A percentile compares a stretch with the other conserved stretches of the same genome.
Conservation (phyloP, 2,888 invertebrate genomes). For the Conus canariensis region DNA sequence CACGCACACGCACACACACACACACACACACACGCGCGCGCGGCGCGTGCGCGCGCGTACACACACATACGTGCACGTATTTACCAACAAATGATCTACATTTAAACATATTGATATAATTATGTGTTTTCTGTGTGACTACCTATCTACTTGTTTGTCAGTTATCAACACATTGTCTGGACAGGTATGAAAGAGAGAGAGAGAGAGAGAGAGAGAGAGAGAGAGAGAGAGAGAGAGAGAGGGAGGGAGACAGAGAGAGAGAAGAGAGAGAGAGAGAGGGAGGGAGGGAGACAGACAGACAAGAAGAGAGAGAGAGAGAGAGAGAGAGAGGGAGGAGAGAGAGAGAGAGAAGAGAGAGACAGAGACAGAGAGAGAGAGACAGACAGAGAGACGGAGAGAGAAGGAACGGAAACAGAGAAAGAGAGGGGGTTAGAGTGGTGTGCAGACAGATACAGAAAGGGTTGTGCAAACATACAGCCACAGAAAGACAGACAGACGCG, state of each 20-base stretch:
- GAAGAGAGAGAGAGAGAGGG: not conserved
- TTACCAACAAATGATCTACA: too few species aligned
- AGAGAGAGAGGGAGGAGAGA: not conserved
- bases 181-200: not conserved
- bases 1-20: constrained; percentile 18
- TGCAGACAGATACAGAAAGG: too few species aligned
- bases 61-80: too few species aligned
- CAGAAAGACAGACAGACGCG: not conserved
- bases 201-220: not conserved
- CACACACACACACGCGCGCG: constrained; percentile 19
- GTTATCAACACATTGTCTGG: too few species aligned
- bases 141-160: too few species aligned
- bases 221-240: not conserved
- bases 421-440: not conserved
- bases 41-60: not conserved
- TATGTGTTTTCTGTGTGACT: too few species aligned
- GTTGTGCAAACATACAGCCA: not conserved
- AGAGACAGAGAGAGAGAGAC: not conserved
- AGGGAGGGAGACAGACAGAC: not conserved
- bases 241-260: not conserved
- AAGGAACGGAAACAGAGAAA: not conserved
- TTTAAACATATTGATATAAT: too few species aligned
- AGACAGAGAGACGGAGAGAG: not conserved
- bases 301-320: not conserved
- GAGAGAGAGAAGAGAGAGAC: not conserved